Evolutionary conservation across 2,113 vertebrate genomes (phyloP).

Genomic region (Alaudala cheleensis): DNA sequence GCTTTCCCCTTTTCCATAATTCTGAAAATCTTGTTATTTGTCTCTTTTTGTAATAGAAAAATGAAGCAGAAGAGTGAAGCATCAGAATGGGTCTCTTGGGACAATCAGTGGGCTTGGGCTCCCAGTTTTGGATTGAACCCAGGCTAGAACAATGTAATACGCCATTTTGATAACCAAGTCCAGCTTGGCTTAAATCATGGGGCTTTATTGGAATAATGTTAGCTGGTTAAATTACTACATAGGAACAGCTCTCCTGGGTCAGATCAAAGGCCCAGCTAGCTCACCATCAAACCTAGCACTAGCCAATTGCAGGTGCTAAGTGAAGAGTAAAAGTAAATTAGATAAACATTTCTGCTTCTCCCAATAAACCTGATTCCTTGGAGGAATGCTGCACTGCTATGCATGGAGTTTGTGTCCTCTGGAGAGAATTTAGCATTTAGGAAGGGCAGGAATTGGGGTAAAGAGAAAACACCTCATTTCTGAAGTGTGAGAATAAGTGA

Average conservation of each 20-base stretch:
- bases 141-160: neutral
- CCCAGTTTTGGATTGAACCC: neutral
- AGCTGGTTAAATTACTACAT: neutral
- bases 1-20: neutral
- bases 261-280: neutral
- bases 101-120: neutral
- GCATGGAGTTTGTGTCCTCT: neutral
- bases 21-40: neutral
- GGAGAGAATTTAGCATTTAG: neutral
- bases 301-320: neutral
- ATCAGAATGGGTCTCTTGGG: neutral
- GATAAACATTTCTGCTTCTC: neutral
- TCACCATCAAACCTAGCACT: neutral
- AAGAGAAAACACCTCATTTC: neutral
- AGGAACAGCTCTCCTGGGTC: neutral
- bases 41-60: neutral
- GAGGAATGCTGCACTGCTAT: neutral
- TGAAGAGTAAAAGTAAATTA: neutral
- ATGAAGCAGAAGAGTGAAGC: neutral
- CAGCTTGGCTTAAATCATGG: neutral
- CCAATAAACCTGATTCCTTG: neutral
- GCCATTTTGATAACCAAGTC: neutral
- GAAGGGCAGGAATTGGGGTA: neutral
- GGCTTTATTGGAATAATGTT: neutral
- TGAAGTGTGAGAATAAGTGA: neutral